A percentile compares a stretch with the other conserved stretches of the same genome.
Evolutionary conservation across 2,113 vertebrate species (phyloP).

Genomic region (Ammospiza caudacuta): DNA sequence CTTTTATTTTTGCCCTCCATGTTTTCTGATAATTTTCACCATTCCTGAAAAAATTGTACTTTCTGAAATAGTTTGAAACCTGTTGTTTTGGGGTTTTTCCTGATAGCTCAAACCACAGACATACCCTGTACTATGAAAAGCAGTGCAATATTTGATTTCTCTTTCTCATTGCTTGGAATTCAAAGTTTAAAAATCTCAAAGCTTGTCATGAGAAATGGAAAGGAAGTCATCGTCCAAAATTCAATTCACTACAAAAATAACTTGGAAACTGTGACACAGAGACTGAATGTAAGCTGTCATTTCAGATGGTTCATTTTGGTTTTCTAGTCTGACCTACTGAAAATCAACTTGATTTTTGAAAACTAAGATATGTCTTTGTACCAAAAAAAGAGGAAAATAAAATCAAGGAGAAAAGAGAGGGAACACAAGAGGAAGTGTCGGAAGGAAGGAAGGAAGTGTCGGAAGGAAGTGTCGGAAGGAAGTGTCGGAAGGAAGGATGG

Average conservation of each 20-base stretch:
- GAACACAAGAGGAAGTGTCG: not conserved
- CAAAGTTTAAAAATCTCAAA: not conserved
- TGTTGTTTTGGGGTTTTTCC: not conserved
- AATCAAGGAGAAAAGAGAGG: not conserved
- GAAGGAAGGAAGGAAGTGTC: too few relatives aligned
- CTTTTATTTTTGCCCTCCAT: not conserved
- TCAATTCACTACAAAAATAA: not conserved
- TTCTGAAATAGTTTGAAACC: not conserved
- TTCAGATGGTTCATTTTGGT: not conserved
- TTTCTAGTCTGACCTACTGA: not conserved
- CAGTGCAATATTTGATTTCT: not conserved
- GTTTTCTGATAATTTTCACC: not conserved
- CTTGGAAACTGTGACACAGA: not conserved
- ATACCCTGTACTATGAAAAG: not conserved
- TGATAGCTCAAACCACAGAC: not conserved
- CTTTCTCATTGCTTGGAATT: not conserved
- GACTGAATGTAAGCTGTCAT: not conserved
- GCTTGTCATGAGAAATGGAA: not conserved
- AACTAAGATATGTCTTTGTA: not conserved
- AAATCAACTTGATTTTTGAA: not conserved
- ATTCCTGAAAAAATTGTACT: not conserved
- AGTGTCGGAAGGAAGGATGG: too few relatives aligned
- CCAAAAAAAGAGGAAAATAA: not conserved
- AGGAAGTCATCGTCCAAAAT: not conserved
- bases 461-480: not conserved